phyloP scores from a whole-genome alignment of 2,888 invertebrate genomes.

The Caenorhabditis macrosperma region DNA sequence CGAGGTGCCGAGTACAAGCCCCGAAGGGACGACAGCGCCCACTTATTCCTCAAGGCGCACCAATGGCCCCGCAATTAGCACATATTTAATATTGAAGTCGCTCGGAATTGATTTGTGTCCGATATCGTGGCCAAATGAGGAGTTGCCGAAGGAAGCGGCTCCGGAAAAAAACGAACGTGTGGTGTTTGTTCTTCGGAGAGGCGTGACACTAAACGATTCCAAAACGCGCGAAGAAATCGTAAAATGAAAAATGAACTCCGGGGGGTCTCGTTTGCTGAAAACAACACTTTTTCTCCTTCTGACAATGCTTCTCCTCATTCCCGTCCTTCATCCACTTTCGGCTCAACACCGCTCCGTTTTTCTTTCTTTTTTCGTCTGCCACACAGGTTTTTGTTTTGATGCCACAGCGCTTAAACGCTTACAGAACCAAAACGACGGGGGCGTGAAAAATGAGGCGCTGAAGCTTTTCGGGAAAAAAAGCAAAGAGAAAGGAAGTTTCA shows the following conservation, averaged over 20 bases:
- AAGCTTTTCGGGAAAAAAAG: conserved; percentile 17
- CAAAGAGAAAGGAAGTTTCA: conserved; percentile 21
- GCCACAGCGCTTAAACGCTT: conserved; percentile 45
- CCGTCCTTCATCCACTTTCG: conserved; percentile 7
- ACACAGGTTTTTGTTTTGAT: conserved; percentile 48
- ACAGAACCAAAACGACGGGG: conserved; percentile 21
- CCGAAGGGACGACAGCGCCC: neutral
- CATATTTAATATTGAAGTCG: conserved; percentile 20
- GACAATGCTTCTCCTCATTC: conserved; percentile 37
- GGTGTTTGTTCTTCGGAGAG: no score
- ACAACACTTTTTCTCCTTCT: conserved; percentile 35
- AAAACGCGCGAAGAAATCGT: conserved; percentile 40
- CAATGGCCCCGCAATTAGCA: conserved; percentile 23
- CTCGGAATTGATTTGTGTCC: no score
- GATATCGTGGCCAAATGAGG: no score
- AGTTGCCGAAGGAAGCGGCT: no score
- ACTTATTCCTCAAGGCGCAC: neutral
- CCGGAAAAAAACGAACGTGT: no score
- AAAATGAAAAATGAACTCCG: conserved; percentile 57
- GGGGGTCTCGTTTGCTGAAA: conserved; percentile 42
- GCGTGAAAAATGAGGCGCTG: conserved; percentile 44
- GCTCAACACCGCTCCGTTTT: conserved; percentile 27
- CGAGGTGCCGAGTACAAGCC: neutral
- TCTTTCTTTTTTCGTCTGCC: conserved; percentile 12
- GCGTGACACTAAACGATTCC: conserved; percentile 26